These are phyloP conservation scores for Alaudala cheleensis DNA, from an alignment of 2,113 vertebrate species.

Conservation along the genomic window DNA sequence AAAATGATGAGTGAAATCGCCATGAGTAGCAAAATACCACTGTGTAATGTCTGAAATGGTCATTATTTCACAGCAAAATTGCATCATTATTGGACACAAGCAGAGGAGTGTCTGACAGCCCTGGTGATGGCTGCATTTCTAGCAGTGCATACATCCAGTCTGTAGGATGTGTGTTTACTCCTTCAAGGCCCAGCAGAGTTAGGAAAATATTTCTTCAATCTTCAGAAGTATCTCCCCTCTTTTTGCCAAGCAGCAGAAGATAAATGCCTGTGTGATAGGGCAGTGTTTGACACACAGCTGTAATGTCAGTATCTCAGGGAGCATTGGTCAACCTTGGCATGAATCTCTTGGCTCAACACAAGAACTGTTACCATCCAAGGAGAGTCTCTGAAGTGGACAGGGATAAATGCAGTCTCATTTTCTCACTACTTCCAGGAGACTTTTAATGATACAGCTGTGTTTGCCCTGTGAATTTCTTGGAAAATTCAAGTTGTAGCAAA, in stretches of 20 bases:
- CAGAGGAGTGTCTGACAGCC: neutral
- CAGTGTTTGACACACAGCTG: neutral
- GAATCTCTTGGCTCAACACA: neutral
- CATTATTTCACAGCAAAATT: neutral
- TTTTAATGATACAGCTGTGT: conserved; percentile 34
- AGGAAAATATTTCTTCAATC: neutral
- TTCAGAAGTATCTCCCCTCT: neutral
- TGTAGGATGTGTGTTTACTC: neutral
- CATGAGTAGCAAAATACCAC: neutral
- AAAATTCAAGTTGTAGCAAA: conserved; percentile 61
- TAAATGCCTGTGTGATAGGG: neutral
- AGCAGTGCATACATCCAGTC: neutral
- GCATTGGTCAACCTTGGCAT: neutral
- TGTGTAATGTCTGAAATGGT: neutral
- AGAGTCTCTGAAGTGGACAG: neutral
- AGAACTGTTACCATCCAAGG: neutral
- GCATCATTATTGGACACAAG: neutral
- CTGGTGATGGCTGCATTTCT: neutral
- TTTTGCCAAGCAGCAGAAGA: neutral
- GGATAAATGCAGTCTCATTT: neutral
- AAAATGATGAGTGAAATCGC: neutral
- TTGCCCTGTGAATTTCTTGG: neutral
- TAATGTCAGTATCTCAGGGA: neutral
- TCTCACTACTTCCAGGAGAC: conserved; percentile 59
- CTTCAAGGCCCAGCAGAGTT: neutral